Conservation (phyloP, 1,140 invertebrate genomes). For the Megalopta genalis region DNA sequence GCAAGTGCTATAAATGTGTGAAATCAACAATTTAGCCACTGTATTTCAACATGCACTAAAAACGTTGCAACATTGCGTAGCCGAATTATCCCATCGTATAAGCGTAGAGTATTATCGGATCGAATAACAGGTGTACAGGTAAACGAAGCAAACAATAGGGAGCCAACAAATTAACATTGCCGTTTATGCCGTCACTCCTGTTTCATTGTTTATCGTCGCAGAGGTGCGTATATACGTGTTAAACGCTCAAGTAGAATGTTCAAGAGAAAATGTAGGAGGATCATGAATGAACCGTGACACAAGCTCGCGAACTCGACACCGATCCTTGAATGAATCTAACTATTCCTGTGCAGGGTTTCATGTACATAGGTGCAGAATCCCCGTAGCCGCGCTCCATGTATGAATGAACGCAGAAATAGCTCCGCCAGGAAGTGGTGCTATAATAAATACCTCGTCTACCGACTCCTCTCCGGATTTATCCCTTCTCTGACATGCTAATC, state of each 20-base stretch:
- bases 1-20: too few relatives aligned
- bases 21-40: too few relatives aligned
- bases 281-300: slow-evolving; percentile 66
- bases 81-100: too few relatives aligned
- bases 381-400: slow-evolving; percentile 50
- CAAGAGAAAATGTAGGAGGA: slow-evolving; percentile 26
- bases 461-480: slow-evolving; percentile 39
- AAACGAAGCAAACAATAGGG: too few relatives aligned
- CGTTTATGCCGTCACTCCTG: too few relatives aligned
- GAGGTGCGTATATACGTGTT: too few relatives aligned
- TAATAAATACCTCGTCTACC: slow-evolving; percentile 68
- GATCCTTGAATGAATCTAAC: slow-evolving; percentile 68
- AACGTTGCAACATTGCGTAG: too few relatives aligned
- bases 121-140: too few relatives aligned
- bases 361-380: slow-evolving; percentile 35
- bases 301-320: slow-evolving; percentile 52
- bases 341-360: slow-evolving; percentile 55
- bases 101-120: too few relatives aligned
- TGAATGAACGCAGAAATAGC: slow-evolving; percentile 73
- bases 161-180: too few relatives aligned
- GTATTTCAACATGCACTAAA: too few relatives aligned
- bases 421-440: slow-evolving; percentile 70
- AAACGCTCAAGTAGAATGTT: background rate
- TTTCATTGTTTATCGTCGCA: too few relatives aligned
- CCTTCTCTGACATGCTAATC: background rate